Evolutionary conservation across 2,797 vertebrate species (phyloP), one percentile per base, ranked within the genome.

Genomic region (Dipus sagitta): DNA sequence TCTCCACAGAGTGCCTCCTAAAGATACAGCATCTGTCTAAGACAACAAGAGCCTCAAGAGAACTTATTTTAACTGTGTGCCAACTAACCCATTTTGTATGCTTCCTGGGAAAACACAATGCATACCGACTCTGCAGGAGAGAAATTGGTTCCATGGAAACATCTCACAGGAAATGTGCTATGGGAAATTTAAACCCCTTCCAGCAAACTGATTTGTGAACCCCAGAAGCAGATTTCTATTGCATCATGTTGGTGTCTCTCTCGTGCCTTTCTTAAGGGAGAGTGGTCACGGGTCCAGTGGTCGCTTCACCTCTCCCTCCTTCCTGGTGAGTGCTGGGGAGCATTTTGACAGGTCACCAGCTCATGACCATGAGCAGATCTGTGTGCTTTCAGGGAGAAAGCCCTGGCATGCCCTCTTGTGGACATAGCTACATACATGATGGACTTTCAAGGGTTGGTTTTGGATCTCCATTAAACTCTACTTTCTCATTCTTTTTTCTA

Each of bases 11-110:
- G 82, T 72, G 60, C 82, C 62, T 92, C 77, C 23, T 4, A 38
- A n/a, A 68, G 81, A 87, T 10, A 12, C n/a, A 75, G 58, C 78
- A 38, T 85, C 92, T 90, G 90, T 42, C 64, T 90, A 75, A 92
- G 58, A 72, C 14, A 7, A 9, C 76, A 94, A 58, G 70, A 90
- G 60, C 34, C 84, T 93, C 88, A 3, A 23, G 84, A 89, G 81
- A 90, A 89, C 75, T 71, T 54, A 28, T 64, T 83, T 80, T 15
- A 84, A 86, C 76, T n/a, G 64, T 78, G 62, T 93, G 89, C 79
- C 94, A 77, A 10, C 82, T 88, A 95, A 92, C 78, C 85, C 83
- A 89, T 90, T 88, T 94, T 88, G 77, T 38, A 62, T 7, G n/a
- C 88, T 94, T 89, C 74, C 80, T 81, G 80, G 83, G 76, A 74